These are phyloP conservation scores for Thereva unica DNA, from an alignment of 2,888 invertebrate genomes.

Conservation along the genomic window DNA sequence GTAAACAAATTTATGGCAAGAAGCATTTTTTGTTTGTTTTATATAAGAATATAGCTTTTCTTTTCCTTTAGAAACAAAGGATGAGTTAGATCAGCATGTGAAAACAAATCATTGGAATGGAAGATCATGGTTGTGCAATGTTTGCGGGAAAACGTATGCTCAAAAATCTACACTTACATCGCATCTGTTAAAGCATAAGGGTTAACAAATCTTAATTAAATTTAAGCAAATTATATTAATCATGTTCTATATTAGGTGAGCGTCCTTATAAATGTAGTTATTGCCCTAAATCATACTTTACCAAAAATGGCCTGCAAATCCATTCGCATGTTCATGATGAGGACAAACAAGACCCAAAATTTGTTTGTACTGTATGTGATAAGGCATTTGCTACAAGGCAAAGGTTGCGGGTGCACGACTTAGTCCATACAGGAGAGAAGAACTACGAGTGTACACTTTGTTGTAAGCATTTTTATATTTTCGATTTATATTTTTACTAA, in stretches of 20 bases:
- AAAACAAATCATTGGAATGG: neutral
- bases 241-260: slow-evolving; percentile 26
- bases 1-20: no score
- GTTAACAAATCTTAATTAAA: slow-evolving; percentile 14
- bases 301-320: slow-evolving; percentile 46
- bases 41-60: no score
- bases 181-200: slow-evolving; percentile 38
- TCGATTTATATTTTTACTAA: slow-evolving; percentile 3
- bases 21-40: no score
- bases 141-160: slow-evolving; percentile 40
- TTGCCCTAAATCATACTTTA: slow-evolving; percentile 48
- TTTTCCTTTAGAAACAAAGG: no score
- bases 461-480: slow-evolving; percentile 44
- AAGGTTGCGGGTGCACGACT: slow-evolving; percentile 45
- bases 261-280: slow-evolving; percentile 46
- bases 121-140: slow-evolving; percentile 36
- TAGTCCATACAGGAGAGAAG: slow-evolving; percentile 51
- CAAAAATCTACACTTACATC: slow-evolving; percentile 30
- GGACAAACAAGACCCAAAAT: slow-evolving; percentile 41
- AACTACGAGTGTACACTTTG: slow-evolving; percentile 50
- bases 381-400: slow-evolving; percentile 41
- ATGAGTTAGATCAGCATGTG: no score
- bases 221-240: slow-evolving; percentile 1
- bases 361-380: slow-evolving; percentile 43
- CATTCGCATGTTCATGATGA: slow-evolving; percentile 47